Evolutionary conservation across 2,113 vertebrate species (phyloP), one percentile per base, ranked within the genome.

Genomic region (Proteles cristata): DNA sequence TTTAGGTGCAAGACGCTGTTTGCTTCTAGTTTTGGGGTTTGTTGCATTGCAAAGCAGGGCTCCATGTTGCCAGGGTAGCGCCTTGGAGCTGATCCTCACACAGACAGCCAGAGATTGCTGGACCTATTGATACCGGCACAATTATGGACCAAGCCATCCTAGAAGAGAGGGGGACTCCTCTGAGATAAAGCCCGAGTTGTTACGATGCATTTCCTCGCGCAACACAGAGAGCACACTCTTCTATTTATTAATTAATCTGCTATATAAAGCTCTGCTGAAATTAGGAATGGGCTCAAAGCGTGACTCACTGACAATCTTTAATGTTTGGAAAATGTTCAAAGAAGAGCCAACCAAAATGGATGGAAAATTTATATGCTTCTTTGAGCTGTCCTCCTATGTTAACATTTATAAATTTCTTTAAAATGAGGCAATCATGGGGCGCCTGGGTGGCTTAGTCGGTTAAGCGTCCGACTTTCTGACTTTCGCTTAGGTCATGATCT

Each of bases 271-370:
- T 91, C 92, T 95, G 82, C 86, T 91, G 90, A 87, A 96, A 71
- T 91, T 96, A 95, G 96, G 50, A 85, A 80, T 50, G 33, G 61
- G n/a, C 86, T 96, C 43, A 14, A 88, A 89, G 89, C 61, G 33
- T 97, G 88, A 97, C n/a, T 97, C 81, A 97, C 61, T 6, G 66
- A 85, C 43, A 88, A 81, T 93, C 88, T 95, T 79, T 91, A 19
- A 48, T 85, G 71, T 92, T 97, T 97, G 97, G 77, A 95, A 96
- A 97, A 96, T 85, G 55, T 95, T 95, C 85, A 79, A 88, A 90
- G 74, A 92, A 68, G 69, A 45, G 90, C 39, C 33, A 90, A 79
- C 19, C 76, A 93, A 98, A 96, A 76, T 88, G 93, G 71, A 76
- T 95, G 76, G 39, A 4, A 96, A 96, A 80, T 68, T 55, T 66